A percentile compares a stretch with the other conserved stretches of the same genome.
phyloP scores from a whole-genome alignment of 1,140 invertebrate genomes.

The Drosophila pruinosa region DNA sequence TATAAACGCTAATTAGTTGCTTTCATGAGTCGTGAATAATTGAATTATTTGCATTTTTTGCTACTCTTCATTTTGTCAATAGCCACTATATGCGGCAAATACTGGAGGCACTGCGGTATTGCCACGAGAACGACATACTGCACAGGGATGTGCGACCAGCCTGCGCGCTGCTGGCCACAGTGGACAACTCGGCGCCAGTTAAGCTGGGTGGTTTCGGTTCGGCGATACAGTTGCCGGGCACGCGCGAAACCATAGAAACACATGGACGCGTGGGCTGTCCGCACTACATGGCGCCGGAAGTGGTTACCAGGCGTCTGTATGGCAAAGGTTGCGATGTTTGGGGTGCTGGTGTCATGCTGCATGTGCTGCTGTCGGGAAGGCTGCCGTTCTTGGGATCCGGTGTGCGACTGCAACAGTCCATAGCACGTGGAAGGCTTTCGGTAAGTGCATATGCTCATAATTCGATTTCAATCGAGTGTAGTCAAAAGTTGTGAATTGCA shows the following conservation, averaged over 20 bases:
- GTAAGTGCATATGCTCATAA: slow-evolving; percentile 84
- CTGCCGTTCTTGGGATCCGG: slow-evolving; percentile 97
- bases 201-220: slow-evolving; percentile 99
- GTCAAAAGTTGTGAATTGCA: slow-evolving; percentile 69
- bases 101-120: slow-evolving; percentile 96
- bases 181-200: slow-evolving; percentile 98
- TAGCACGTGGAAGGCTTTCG: slow-evolving; percentile 92
- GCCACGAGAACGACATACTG: slow-evolving; percentile 98
- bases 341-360: slow-evolving; percentile 97
- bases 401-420: slow-evolving; percentile 94
- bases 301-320: slow-evolving; percentile 94
- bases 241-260: slow-evolving; percentile 88
- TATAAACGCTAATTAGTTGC: not conserved
- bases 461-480: not conserved
- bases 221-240: slow-evolving; percentile 94
- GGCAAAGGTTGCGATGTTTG: slow-evolving; percentile 98
- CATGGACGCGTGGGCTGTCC: slow-evolving; percentile 95
- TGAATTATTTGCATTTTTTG: slow-evolving; percentile 37
- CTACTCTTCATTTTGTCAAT: slow-evolving; percentile 66
- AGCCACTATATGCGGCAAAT: slow-evolving; percentile 99
- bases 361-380: slow-evolving; percentile 95
- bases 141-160: slow-evolving; percentile 98
- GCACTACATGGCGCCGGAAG: slow-evolving; percentile 98
- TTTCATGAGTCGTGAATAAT: not conserved
- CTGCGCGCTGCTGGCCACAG: slow-evolving; percentile 95